Evolutionary conservation across 2,888 invertebrate genomes (phyloP), one percentile per base, ranked within the genome.

Genomic region (Andrena fulva): DNA sequence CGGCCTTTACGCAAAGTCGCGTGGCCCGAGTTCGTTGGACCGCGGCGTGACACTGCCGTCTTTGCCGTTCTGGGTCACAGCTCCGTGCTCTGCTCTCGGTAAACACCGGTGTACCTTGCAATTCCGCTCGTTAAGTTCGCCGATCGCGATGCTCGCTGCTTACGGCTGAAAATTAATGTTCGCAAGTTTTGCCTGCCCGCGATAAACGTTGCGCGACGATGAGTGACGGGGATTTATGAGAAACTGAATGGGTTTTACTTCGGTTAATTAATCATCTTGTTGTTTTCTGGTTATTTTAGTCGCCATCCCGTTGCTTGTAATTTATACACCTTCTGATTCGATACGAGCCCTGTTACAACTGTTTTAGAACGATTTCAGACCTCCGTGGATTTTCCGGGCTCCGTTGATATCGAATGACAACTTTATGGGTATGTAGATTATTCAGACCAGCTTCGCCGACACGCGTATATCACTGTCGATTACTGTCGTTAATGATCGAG

Each of bases 401-500:
- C 12, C 42, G 16, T 16, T 42, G 4, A 24, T 2, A 20, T 29
- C 29, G 35, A 12, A 50, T 27, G 52, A 27, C 59, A 68, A 48
- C 8, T 77, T 27, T 20, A 69, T 50, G 42, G 5, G 27, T 56
- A 64, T n/a, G 16, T 56, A 7, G 63, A 56, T 77, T 59, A 78
- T 60, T 54, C 27, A 31, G 12, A 2, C 60, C 54, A 27, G 42
- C 31, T 31, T 16, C 20, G n/a, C 29, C 52, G n/a, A 33, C 20
- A 24, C 48, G n/a, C 50, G 12, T 68, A 68, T 35, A 68, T 63
- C 67, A 63, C 33, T 69, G 69, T 69, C 64, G 68, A 83, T 82
- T 78, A 74, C 69, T 69, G 33, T 63, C 67, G 67, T 70, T 67
- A 78, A 59, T 60, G 77, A 83, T 68, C 52, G 72, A 66, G 73